Evolutionary conservation across 2,888 invertebrate genomes (phyloP), one percentile per base, ranked within the genome.

Genomic region (Bembecia ichneumoniformis): DNA sequence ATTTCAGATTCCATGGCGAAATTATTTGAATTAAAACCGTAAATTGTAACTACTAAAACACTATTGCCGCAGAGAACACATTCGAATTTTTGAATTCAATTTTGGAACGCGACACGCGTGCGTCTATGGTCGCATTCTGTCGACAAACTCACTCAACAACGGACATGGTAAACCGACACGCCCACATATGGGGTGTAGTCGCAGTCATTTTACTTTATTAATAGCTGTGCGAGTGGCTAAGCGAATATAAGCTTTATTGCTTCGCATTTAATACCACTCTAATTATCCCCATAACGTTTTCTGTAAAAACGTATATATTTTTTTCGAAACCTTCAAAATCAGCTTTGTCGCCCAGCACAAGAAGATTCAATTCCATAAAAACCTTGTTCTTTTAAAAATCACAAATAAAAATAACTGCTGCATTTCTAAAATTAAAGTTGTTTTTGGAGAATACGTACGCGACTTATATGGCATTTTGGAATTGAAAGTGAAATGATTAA

Each of bases 161-260:
- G 60, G 58, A 59, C 58, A 58, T 52, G 50, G 55, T 49, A 54
- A 47, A 52, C 60, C 56, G 74, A 77, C 82, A 75, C 84, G 84
- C 84, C 86, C 74, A 68, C 77, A 71, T 77, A 80, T 74, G 78
- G 84, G 83, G 82, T 82, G 86, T 87, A 74, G 74, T 78, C 82
- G 64, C 57, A 57, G 64, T 74, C 71, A 76, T 76, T 74, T 75
- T 76, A 76, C 77, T 79, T 76, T 81, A 82, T 78, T 80, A 79
- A 76, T 76, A 72, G 62, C 62, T 57, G 57, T 56, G 50, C 52
- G 57, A 59, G 60, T 60, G 59, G 77, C 68, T 60, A 63, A 62
- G 73, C 80, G 66, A 84, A 80, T 80, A 69, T 82, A 77, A 74
- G 70, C 84, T 71, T 72, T 84, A 82, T 79, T 72, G 68, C 75